These are phyloP conservation scores for Baronia brevicornis DNA, from an alignment of 2,888 invertebrate genomes.

Conservation along the genomic window DNA sequence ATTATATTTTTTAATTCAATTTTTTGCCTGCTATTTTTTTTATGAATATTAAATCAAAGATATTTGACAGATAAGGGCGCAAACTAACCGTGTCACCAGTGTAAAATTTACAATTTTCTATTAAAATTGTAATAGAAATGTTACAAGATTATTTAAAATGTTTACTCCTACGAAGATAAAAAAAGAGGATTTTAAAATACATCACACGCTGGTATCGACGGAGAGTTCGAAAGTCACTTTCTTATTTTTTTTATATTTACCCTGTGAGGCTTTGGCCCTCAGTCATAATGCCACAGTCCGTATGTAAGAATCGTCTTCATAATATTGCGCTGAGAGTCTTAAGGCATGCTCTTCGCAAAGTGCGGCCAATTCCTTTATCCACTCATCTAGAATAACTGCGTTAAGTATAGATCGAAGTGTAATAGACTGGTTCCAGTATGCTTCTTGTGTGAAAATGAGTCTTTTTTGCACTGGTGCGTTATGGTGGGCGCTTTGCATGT, in stretches of 20 bases:
- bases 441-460: conserved; percentile 55
- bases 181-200: too few species aligned
- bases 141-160: too few species aligned
- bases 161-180: too few species aligned
- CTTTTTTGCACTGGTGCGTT: conserved; percentile 39
- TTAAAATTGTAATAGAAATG: too few species aligned
- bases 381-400: conserved; percentile 94
- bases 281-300: conserved; percentile 65
- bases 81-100: too few species aligned
- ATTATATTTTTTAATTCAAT: too few species aligned
- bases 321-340: conserved; percentile 42
- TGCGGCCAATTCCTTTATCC: conserved; percentile 96
- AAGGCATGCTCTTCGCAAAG: conserved; percentile 95
- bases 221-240: conserved; percentile 1
- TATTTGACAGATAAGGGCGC: too few species aligned
- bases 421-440: conserved; percentile 65
- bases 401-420: conserved; percentile 58
- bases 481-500: conserved; percentile 27
- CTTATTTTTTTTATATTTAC: conserved; percentile 23
- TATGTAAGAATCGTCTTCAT: conserved; percentile 54
- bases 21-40: too few species aligned
- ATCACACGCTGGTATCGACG: conserved; percentile 21
- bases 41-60: too few species aligned
- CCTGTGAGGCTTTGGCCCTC: conserved; percentile 39
- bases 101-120: too few species aligned